Conservation (phyloP, 2,113 vertebrate genomes). For the Uropsilus gracilis region DNA sequence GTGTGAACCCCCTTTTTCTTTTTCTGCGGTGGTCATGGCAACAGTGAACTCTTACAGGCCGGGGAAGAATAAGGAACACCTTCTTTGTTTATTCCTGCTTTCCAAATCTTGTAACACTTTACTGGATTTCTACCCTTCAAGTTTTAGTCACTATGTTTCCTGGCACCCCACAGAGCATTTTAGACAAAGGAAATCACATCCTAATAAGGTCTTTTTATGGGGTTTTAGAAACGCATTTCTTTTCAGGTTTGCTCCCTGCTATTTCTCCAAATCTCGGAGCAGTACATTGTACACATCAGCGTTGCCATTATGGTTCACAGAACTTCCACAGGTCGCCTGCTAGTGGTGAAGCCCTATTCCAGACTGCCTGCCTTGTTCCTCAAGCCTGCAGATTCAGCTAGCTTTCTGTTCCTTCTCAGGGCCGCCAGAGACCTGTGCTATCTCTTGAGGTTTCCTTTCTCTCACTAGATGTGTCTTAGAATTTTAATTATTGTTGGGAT, state of each 20-base stretch:
- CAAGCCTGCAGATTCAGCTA: not conserved
- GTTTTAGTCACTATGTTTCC: not conserved
- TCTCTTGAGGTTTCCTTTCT: conserved; percentile 31
- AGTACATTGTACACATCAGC: not conserved
- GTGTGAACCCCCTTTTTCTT: not conserved
- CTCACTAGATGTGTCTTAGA: not conserved
- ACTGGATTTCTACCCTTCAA: not conserved
- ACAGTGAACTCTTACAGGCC: not conserved
- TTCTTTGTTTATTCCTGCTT: not conserved
- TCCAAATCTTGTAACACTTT: not conserved
- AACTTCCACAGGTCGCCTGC: not conserved
- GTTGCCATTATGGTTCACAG: not conserved
- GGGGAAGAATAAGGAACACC: not conserved
- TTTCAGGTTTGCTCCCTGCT: not conserved
- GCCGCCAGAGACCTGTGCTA: not conserved
- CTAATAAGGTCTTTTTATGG: not conserved
- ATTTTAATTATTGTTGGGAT: conserved; percentile 35
- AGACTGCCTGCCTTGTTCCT: not conserved
- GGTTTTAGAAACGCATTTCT: not conserved
- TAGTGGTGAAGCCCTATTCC: not conserved
- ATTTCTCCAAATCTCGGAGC: not conserved
- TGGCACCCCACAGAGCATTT: not conserved
- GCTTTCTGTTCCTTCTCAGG: not conserved
- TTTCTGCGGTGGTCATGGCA: not conserved
- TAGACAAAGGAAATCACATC: not conserved